Conservation (phyloP, 1,140 invertebrate species). For the Tetraneura akinire region DNA sequence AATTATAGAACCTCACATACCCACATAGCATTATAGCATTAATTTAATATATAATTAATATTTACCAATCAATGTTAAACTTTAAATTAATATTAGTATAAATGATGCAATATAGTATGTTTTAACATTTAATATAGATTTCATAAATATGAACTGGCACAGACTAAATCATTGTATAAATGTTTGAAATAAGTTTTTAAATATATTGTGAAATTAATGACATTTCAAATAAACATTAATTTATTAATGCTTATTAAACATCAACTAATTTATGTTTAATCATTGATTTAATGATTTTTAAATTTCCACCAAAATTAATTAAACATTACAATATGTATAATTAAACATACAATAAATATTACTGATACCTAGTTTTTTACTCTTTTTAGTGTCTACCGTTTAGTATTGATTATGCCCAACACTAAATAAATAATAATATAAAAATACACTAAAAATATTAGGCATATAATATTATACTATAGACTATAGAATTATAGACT, state of each 20-base stretch:
- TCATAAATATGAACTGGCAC: neutral
- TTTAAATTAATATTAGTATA: constrained; percentile 1
- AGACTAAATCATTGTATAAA: neutral
- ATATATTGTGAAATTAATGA: too few relatives aligned
- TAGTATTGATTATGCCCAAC: neutral
- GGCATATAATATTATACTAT: neutral
- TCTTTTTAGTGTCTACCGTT: neutral
- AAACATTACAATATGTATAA: neutral
- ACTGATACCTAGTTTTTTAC: too few relatives aligned
- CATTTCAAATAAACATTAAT: constrained; percentile 10
- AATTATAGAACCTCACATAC: too few relatives aligned
- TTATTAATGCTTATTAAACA: neutral
- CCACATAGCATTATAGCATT: constrained; percentile 4
- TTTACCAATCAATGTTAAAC: neutral
- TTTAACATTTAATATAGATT: constrained; percentile 1
- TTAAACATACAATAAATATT: neutral
- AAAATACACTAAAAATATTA: neutral
- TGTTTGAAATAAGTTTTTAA: neutral
- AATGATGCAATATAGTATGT: neutral
- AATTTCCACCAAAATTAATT: neutral
- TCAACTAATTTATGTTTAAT: neutral
- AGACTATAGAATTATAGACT: neutral
- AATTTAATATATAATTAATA: constrained; percentile 7
- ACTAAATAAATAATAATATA: neutral
- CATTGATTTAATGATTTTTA: neutral